phyloP scores from a whole-genome alignment of 2,113 vertebrate genomes.

The Erythrocercus mccallii region DNA sequence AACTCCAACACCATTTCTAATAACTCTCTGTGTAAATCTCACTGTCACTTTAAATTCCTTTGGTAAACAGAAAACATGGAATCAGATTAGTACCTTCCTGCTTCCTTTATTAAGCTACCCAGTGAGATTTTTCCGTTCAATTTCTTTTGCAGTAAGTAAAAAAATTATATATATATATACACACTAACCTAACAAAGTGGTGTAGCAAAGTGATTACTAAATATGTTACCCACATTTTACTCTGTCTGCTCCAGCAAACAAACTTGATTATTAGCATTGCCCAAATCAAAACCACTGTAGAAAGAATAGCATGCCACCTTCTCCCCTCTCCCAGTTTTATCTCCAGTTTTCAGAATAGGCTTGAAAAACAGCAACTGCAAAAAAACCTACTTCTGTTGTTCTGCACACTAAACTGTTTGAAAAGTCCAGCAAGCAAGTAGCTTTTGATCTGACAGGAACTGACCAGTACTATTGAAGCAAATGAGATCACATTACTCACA shows the following conservation, averaged over 20 bases:
- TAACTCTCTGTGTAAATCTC: neutral
- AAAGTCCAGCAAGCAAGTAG: neutral
- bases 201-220: neutral
- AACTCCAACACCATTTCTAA: neutral
- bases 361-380: neutral
- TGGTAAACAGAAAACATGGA: neutral
- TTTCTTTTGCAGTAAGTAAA: slow-evolving; percentile 1
- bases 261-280: neutral
- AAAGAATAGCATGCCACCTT: neutral
- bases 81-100: slow-evolving; percentile 1
- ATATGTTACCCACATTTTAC: neutral
- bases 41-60: slow-evolving; percentile 11
- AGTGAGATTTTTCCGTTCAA: neutral
- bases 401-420: neutral
- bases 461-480: neutral
- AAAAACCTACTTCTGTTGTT: neutral
- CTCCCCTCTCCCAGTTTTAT: neutral
- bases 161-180: neutral
- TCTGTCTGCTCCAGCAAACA: neutral
- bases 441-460: neutral
- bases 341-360: neutral
- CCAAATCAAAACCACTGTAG: neutral
- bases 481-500: neutral
- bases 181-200: neutral
- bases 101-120: neutral